Evolutionary conservation across 2,113 vertebrate species (phyloP).

Genomic region (Coptodon bakossiorum): DNA sequence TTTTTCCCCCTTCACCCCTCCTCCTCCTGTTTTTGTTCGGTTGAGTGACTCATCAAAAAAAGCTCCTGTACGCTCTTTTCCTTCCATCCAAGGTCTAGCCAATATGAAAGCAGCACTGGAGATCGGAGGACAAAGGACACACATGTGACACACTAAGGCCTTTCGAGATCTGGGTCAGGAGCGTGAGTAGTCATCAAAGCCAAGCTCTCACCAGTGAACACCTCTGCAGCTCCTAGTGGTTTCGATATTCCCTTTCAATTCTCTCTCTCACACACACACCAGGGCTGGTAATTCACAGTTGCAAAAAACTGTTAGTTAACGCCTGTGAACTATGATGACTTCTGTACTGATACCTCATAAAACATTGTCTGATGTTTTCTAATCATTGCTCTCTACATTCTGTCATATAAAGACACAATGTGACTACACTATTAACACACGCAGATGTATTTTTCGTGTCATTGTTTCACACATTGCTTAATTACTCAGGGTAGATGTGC

Average conservation of each 20-base stretch:
- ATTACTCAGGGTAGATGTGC: neutral
- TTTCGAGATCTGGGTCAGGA: constrained; percentile 65
- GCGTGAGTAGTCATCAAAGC: constrained; percentile 32
- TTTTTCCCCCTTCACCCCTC: constrained; percentile 20
- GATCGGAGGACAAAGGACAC: constrained; percentile 48
- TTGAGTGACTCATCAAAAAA: constrained; percentile 68
- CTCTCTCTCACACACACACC: neutral
- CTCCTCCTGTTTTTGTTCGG: constrained; percentile 45
- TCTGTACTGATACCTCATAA: neutral
- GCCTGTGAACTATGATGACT: neutral
- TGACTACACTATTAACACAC: neutral
- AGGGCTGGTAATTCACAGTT: neutral
- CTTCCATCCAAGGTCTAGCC: constrained; percentile 21
- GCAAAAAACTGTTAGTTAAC: neutral
- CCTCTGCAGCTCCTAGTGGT: neutral
- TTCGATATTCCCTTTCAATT: neutral
- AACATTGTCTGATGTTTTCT: neutral
- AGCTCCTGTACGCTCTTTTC: constrained; percentile 17
- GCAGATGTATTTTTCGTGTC: neutral
- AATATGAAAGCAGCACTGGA: constrained; percentile 44
- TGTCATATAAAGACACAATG: neutral
- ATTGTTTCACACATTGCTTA: neutral
- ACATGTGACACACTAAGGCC: constrained; percentile 54
- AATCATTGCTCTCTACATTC: neutral
- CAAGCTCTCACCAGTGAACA: constrained; percentile 7